These are phyloP conservation scores for Hirtodrosophila duncani DNA, from an alignment of 2,888 invertebrate species.

Conservation along the genomic window DNA sequence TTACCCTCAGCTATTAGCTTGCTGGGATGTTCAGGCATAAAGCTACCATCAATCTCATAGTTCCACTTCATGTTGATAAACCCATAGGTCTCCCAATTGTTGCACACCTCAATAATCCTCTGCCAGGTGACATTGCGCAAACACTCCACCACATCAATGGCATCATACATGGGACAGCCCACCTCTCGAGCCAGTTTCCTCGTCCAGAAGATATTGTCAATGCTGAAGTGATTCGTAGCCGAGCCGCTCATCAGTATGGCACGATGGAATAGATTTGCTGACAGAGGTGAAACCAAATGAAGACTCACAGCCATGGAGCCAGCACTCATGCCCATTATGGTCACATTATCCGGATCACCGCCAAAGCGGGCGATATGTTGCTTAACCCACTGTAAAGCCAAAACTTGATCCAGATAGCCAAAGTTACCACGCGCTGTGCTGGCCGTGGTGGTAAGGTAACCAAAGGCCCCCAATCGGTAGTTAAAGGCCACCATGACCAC, in stretches of 20 bases:
- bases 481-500: constrained; percentile 74
- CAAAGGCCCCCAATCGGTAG: constrained; percentile 76
- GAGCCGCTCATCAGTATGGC: constrained; percentile 84
- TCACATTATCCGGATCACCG: constrained; percentile 82
- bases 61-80: constrained; percentile 72
- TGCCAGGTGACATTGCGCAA: constrained; percentile 73
- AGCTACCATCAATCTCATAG: constrained; percentile 82
- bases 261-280: constrained; percentile 83
- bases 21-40: constrained; percentile 80
- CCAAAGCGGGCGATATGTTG: constrained; percentile 83
- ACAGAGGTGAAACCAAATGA: constrained; percentile 82
- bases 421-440: constrained; percentile 82
- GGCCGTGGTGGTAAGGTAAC: constrained; percentile 82
- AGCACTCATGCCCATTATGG: constrained; percentile 81
- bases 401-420: constrained; percentile 84
- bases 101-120: constrained; percentile 51
- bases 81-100: constrained; percentile 56
- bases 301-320: constrained; percentile 79
- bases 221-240: constrained; percentile 79
- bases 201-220: constrained; percentile 80
- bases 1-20: constrained; percentile 79
- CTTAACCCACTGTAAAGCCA: constrained; percentile 82
- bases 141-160: constrained; percentile 80
- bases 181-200: constrained; percentile 81
- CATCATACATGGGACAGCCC: constrained; percentile 80